Evolutionary conservation across 1,140 invertebrate species (phyloP).

Genomic region (Anastatus disparis): DNA sequence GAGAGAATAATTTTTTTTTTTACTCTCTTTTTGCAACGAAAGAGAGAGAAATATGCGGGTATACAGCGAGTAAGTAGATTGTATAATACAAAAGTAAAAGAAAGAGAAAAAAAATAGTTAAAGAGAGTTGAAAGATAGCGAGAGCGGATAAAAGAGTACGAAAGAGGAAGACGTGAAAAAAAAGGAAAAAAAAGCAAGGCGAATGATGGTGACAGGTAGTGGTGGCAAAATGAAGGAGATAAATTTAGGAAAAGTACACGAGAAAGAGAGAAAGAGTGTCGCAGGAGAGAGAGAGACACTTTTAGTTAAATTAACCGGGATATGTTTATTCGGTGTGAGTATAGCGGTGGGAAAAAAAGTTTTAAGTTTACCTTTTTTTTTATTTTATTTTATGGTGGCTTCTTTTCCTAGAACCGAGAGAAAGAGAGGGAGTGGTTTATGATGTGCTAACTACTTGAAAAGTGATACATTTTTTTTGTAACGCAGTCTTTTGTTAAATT

Average conservation of each 20-base stretch:
- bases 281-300: too few species aligned
- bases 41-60: background rate
- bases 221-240: conserved; percentile 29
- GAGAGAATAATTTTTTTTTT: background rate
- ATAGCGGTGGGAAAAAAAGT: too few species aligned
- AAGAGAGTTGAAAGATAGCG: background rate
- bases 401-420: too few species aligned
- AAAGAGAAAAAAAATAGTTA: background rate
- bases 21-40: background rate
- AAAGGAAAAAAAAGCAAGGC: background rate
- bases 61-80: background rate
- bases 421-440: too few species aligned
- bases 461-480: too few species aligned
- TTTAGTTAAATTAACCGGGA: background rate
- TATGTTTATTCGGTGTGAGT: too few species aligned
- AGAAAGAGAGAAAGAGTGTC: too few species aligned
- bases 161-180: background rate
- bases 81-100: background rate
- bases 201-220: background rate
- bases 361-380: too few species aligned
- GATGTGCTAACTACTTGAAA: too few species aligned
- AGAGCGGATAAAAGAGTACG: background rate
- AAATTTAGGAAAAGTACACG: conserved; percentile 3
- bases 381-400: too few species aligned
- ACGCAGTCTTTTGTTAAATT: too few species aligned